phyloP scores from a whole-genome alignment of 2,113 vertebrate genomes.

The Podarcis raffonei region DNA sequence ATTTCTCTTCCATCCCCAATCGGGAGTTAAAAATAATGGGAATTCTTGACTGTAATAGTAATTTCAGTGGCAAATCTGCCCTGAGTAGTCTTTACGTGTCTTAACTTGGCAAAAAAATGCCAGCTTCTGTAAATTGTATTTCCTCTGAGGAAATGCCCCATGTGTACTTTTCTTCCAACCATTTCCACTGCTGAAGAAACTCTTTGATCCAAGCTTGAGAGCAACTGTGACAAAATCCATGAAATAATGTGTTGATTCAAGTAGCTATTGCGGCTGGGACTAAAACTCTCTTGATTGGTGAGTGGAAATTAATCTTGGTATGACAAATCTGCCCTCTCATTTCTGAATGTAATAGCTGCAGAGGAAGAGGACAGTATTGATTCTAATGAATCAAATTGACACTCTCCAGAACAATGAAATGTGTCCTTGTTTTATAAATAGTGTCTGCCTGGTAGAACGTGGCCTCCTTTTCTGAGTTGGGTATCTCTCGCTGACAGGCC shows the following conservation, averaged over 20 bases:
- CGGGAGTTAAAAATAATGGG: neutral
- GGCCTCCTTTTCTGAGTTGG: neutral
- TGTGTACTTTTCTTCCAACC: neutral
- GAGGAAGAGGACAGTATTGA: slow-evolving; percentile 10
- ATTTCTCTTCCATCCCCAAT: too few species aligned
- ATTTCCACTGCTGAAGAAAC: neutral
- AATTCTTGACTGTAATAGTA: neutral
- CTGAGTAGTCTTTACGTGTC: neutral
- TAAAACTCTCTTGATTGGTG: slow-evolving; percentile 5
- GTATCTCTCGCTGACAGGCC: neutral
- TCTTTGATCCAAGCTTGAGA: neutral
- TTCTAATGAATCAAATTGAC: slow-evolving; percentile 37
- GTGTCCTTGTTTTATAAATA: slow-evolving; percentile 1
- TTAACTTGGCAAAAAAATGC: neutral
- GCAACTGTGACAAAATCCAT: neutral
- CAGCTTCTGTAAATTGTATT: neutral
- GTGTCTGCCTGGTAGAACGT: neutral
- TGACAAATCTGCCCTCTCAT: slow-evolving; percentile 8
- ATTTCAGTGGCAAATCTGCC: neutral
- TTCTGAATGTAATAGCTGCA: slow-evolving; percentile 19
- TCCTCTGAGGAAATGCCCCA: neutral
- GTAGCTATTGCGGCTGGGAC: neutral
- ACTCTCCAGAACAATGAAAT: slow-evolving; percentile 21
- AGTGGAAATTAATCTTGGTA: slow-evolving; percentile 19
- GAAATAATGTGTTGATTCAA: slow-evolving; percentile 19